Percentiles rank a stretch among this genome's conserved stretches.
phyloP scores from a whole-genome alignment of 2,113 vertebrate genomes.

The Chunga burmeisteri region DNA sequence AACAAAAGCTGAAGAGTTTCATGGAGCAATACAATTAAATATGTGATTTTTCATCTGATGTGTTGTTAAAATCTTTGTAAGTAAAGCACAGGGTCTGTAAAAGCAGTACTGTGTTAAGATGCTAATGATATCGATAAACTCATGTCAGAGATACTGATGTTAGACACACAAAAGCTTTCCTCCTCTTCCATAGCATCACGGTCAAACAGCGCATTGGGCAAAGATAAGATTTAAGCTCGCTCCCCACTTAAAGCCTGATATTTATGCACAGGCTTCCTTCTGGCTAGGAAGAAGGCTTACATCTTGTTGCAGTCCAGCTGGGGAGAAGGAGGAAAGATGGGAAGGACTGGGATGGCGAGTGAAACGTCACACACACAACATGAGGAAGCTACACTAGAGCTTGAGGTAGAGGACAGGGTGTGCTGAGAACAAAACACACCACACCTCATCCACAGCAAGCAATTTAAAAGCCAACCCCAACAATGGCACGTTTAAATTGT shows the following conservation, averaged over 20 bases:
- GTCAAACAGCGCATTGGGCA: background rate
- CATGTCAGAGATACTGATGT: background rate
- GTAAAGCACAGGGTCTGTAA: background rate
- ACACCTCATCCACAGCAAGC: fast-evolving
- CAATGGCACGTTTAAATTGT: background rate
- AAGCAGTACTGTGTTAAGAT: background rate
- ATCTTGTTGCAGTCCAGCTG: background rate
- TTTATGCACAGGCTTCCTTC: background rate
- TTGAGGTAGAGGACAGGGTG: background rate
- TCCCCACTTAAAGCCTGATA: background rate
- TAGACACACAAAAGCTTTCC: background rate
- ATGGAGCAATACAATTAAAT: background rate
- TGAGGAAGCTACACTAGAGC: background rate
- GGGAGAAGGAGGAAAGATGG: background rate
- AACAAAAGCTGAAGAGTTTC: background rate
- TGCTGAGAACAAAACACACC: fast-evolving
- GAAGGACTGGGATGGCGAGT: background rate
- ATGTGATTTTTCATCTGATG: background rate
- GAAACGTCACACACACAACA: background rate
- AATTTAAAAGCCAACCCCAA: background rate
- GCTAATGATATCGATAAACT: background rate
- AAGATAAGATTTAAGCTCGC: background rate
- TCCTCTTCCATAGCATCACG: background rate
- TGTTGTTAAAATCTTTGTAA: background rate
- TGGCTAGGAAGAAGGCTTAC: background rate